phyloP scores from a whole-genome alignment of 2,797 vertebrate species.

The Ctenopoma multispine region DNA sequence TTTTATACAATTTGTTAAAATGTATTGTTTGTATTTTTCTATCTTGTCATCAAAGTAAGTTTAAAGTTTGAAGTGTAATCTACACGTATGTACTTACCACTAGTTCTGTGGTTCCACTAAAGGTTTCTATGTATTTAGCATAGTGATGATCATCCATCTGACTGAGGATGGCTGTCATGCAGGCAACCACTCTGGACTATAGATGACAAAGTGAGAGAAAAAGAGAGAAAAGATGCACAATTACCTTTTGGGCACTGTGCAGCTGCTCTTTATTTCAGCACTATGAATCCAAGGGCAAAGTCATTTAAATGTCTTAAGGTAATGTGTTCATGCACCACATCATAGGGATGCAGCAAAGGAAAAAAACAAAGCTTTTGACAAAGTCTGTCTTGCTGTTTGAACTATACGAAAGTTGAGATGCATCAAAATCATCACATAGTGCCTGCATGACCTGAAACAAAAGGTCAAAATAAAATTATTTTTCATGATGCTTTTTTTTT shows the following conservation, averaged over 20 bases:
- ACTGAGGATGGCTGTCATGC: conserved; percentile 96
- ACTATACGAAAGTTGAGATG: not conserved
- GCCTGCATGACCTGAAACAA: conserved; percentile 6
- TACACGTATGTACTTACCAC: conserved; percentile 86
- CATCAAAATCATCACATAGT: conserved; percentile 22
- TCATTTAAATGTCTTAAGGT: conserved; percentile 20
- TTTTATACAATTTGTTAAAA: too few species aligned
- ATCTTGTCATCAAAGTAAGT: not conserved
- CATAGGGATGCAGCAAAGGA: not conserved
- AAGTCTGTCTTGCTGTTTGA: conserved; percentile 3
- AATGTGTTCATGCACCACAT: conserved; percentile 12
- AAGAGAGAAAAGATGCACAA: conserved; percentile 14
- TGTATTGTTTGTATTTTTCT: not conserved
- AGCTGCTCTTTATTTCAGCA: conserved; percentile 20
- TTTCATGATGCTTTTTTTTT: conserved; percentile 13
- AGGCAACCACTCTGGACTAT: conserved; percentile 95
- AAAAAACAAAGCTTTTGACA: not conserved
- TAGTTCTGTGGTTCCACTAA: conserved; percentile 88
- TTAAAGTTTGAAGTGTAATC: not conserved
- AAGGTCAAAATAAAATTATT: conserved; percentile 7
- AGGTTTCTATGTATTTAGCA: conserved; percentile 92
- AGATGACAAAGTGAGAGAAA: conserved; percentile 12
- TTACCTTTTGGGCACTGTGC: conserved; percentile 30
- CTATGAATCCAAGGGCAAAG: conserved; percentile 28
- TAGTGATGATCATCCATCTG: conserved; percentile 96